phyloP scores from a whole-genome alignment of 2,113 vertebrate genomes.

The Chauna torquata region DNA sequence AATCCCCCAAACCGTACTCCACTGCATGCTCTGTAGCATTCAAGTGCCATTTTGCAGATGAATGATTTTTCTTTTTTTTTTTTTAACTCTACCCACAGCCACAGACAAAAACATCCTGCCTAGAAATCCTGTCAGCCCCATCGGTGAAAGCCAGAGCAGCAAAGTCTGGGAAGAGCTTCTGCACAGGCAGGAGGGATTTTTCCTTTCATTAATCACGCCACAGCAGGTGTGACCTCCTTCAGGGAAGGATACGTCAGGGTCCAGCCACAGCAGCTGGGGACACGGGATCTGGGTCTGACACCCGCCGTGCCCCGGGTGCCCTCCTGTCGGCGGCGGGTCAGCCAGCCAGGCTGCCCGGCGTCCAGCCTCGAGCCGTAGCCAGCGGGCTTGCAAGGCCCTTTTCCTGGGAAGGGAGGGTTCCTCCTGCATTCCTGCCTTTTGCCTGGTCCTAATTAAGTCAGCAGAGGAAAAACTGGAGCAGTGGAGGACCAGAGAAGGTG shows the following conservation, averaged over 20 bases:
- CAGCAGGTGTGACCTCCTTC: background rate
- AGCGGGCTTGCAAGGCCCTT: background rate
- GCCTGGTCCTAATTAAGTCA: background rate
- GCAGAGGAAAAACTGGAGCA: background rate
- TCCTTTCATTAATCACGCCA: background rate
- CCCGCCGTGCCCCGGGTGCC: background rate
- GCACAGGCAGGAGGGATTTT: background rate
- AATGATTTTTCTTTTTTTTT: background rate
- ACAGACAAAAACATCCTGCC: background rate
- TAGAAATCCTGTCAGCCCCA: background rate
- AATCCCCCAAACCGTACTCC: background rate
- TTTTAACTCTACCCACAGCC: too few relatives aligned
- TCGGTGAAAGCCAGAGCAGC: background rate
- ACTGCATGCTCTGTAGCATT: accelerated
- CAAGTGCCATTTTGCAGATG: background rate
- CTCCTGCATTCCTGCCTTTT: background rate
- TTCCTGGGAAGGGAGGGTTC: background rate
- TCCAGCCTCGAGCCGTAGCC: background rate
- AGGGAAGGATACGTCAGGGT: background rate
- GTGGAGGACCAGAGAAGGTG: background rate
- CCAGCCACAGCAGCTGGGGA: background rate
- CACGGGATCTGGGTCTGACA: background rate
- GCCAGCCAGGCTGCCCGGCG: background rate
- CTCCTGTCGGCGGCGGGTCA: background rate
- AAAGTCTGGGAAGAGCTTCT: background rate